A percentile compares a stretch with the other conserved stretches of the same genome.
Evolutionary conservation across 2,797 vertebrate genomes (phyloP).

Genomic region (Enteromius thamalakanensis): DNA sequence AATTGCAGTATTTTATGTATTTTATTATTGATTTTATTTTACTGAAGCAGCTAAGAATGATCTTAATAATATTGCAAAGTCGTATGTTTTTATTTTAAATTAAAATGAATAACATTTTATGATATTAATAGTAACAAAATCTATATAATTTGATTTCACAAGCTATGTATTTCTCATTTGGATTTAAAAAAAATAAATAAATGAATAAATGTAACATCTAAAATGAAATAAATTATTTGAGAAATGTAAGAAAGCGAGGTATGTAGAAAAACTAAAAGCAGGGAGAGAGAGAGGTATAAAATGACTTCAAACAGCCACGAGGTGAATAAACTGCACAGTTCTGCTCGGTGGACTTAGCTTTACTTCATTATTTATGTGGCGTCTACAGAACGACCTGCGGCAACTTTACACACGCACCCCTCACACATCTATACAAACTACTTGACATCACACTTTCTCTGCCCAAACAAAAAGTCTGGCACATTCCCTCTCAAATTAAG

Average conservation of each 20-base stretch:
- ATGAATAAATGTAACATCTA: not conserved
- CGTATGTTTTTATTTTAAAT: not conserved
- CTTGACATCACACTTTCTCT: slow-evolving; percentile 35
- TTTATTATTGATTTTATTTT: not conserved
- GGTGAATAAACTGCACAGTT: slow-evolving; percentile 44
- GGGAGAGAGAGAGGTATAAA: not conserved
- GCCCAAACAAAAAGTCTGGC: slow-evolving; percentile 37
- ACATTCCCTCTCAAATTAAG: slow-evolving; percentile 40
- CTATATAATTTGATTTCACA: not conserved
- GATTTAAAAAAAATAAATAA: too few relatives aligned
- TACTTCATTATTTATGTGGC: slow-evolving; percentile 44
- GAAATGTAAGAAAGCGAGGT: not conserved
- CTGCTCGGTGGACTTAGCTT: slow-evolving; percentile 39
- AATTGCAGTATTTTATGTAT: not conserved
- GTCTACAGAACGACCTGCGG: slow-evolving; percentile 38
- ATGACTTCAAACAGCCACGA: slow-evolving; percentile 44
- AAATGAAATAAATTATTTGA: not conserved
- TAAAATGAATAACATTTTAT: not conserved
- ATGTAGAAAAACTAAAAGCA: not conserved
- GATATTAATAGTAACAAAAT: not conserved
- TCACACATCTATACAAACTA: slow-evolving; percentile 40
- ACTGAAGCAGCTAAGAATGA: not conserved
- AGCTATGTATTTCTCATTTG: too few relatives aligned
- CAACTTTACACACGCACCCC: slow-evolving; percentile 11
- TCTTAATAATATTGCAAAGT: not conserved